Percentiles rank a stretch among this genome's conserved stretches.
Evolutionary conservation across 2,888 invertebrate species (phyloP).

Genomic region (Tachina lurida): DNA sequence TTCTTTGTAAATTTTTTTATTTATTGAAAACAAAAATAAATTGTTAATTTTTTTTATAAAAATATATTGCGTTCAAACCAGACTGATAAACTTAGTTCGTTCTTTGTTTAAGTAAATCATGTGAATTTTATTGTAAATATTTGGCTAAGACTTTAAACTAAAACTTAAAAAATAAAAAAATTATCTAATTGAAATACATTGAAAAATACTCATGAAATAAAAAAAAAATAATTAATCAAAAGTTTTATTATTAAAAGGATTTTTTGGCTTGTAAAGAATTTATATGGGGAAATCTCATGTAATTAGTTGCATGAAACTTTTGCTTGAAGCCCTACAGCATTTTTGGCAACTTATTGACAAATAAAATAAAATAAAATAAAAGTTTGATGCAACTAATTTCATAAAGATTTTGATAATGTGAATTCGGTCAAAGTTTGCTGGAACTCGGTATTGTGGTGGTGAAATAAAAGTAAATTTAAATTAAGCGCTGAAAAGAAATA

Average conservation of each 20-base stretch:
- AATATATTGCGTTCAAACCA: constrained; percentile 74
- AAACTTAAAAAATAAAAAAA: constrained; percentile 7
- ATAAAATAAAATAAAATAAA: too few species aligned
- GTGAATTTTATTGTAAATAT: constrained; percentile 77
- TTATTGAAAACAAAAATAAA: constrained; percentile 46
- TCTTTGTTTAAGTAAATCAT: constrained; percentile 66
- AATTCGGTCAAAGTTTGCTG: too few species aligned
- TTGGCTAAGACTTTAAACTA: constrained; percentile 67
- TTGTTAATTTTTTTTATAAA: constrained; percentile 48
- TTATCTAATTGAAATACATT: not conserved
- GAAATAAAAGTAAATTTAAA: not conserved
- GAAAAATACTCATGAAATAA: constrained; percentile 23
- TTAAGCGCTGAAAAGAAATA: not conserved
- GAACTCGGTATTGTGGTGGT: not conserved
- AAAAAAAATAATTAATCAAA: not conserved
- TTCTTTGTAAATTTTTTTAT: constrained; percentile 36
- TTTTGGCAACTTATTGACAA: too few species aligned
- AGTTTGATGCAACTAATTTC: too few species aligned
- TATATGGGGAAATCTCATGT: too few species aligned
- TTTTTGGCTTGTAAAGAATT: not conserved
- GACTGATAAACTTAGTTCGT: constrained; percentile 81
- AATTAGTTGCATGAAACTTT: too few species aligned
- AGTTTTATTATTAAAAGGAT: not conserved
- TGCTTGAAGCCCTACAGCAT: too few species aligned
- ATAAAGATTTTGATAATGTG: too few species aligned